Percentiles rank a stretch among this genome's conserved stretches.
Evolutionary conservation across 2,888 invertebrate species (phyloP).

Genomic region (Pseudolycoriella hygida): DNA sequence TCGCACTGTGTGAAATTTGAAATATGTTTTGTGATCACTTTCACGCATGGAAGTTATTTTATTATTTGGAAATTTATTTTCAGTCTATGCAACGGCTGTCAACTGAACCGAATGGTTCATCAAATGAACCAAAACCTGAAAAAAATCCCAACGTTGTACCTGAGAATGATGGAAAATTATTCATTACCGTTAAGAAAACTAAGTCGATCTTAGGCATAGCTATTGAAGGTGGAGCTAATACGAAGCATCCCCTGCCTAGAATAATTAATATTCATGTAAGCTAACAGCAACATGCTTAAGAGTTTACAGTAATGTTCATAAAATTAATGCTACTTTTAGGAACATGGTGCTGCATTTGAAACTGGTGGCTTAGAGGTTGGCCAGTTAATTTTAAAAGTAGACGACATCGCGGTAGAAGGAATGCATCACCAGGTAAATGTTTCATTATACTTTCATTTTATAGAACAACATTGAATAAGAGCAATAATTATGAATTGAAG

Average conservation of each 20-base stretch:
- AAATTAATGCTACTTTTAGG: constrained; percentile 33
- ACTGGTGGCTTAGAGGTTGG: constrained; percentile 88
- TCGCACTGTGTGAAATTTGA: no score
- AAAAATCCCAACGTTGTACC: constrained; percentile 50
- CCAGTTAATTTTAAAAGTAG: constrained; percentile 82
- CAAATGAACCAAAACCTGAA: constrained; percentile 33
- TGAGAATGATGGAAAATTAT: constrained; percentile 74
- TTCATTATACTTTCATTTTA: background rate
- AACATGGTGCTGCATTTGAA: constrained; percentile 85
- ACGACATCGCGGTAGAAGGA: constrained; percentile 61
- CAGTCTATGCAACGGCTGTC: constrained; percentile 61
- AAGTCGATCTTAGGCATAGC: constrained; percentile 91
- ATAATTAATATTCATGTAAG: constrained; percentile 93
- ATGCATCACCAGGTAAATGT: constrained; percentile 51
- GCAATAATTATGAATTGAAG: constrained; percentile 13
- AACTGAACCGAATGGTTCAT: constrained; percentile 30
- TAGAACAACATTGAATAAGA: background rate
- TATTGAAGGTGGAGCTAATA: constrained; percentile 93
- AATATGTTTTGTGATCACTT: no score
- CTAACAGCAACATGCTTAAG: constrained; percentile 10
- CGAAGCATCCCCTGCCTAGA: constrained; percentile 82
- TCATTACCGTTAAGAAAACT: constrained; percentile 80
- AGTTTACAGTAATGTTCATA: background rate
- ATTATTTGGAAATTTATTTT: constrained; percentile 6
- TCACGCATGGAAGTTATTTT: background rate